phyloP scores from a whole-genome alignment of 2,113 vertebrate species.

The Crotalus viridis region DNA sequence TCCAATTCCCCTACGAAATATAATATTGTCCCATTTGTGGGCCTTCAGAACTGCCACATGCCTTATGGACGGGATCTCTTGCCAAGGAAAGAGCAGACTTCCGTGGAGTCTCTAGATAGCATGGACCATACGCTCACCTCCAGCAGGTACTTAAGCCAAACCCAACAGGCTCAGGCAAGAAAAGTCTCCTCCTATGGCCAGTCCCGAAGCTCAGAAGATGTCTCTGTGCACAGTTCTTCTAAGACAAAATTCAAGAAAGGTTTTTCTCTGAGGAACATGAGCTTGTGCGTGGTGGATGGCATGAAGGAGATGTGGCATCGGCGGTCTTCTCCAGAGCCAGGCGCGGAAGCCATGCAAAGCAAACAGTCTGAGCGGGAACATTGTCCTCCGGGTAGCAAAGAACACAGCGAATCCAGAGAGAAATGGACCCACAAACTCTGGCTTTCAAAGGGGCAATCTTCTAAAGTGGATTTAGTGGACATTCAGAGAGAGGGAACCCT shows the following conservation, averaged over 20 bases:
- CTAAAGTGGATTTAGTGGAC: constrained; percentile 87
- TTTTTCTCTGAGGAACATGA: constrained; percentile 96
- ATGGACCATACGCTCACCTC: constrained; percentile 79
- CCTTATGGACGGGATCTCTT: constrained; percentile 78
- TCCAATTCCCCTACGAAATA: constrained; percentile 77
- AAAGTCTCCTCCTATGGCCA: constrained; percentile 84
- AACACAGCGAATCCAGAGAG: constrained; percentile 61
- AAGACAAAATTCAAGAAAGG: constrained; percentile 92
- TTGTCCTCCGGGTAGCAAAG: constrained; percentile 61
- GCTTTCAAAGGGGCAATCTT: constrained; percentile 84
- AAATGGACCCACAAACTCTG: constrained; percentile 79
- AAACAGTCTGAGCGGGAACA: constrained; percentile 58
- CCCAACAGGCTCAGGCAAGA: constrained; percentile 68
- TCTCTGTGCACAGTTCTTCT: constrained; percentile 74
- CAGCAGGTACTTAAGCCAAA: constrained; percentile 54
- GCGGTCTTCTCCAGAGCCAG: constrained; percentile 84
- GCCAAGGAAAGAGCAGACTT: constrained; percentile 81
- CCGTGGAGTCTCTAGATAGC: constrained; percentile 81
- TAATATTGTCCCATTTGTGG: constrained; percentile 86
- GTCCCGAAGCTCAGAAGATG: constrained; percentile 93
- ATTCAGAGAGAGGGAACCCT: constrained; percentile 93
- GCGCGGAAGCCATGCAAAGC: constrained; percentile 29
- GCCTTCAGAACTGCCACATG: constrained; percentile 83
- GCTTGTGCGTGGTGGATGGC: constrained; percentile 92
- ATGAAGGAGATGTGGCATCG: constrained; percentile 97